These are phyloP conservation scores for Anarrhichthys ocellatus DNA, from an alignment of 2,113 vertebrate genomes.

Conservation along the genomic window DNA sequence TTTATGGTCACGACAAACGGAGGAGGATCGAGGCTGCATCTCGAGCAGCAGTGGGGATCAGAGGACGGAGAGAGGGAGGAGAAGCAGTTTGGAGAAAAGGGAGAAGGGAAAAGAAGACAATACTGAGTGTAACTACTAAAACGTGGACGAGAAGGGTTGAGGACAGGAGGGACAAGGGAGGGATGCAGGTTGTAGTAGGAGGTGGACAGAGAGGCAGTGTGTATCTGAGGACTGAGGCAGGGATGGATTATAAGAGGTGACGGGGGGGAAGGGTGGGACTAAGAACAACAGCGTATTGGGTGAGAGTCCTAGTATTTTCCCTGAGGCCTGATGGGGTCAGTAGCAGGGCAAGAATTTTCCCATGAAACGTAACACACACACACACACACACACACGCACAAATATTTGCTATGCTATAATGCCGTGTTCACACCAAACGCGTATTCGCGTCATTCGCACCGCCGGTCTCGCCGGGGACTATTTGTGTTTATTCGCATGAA, in stretches of 20 bases:
- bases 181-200: not conserved
- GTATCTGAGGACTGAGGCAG: not conserved
- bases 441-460: too few relatives aligned
- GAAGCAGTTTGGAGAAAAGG: not conserved
- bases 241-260: slow-evolving; percentile 1
- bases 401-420: too few relatives aligned
- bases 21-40: slow-evolving; percentile 50
- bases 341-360: slow-evolving; percentile 79
- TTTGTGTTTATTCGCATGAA: too few relatives aligned
- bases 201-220: not conserved
- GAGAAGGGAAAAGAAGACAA: not conserved
- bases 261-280: not conserved
- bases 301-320: slow-evolving; percentile 41
- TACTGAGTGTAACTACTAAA: too few relatives aligned
- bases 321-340: slow-evolving; percentile 56
- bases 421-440: too few relatives aligned
- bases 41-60: slow-evolving; percentile 37
- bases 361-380: slow-evolving; percentile 72
- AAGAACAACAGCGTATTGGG: slow-evolving; percentile 23
- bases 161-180: too few relatives aligned
- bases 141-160: not conserved
- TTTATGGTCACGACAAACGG: slow-evolving; percentile 79
- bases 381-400: slow-evolving; percentile 37
- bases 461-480: too few relatives aligned
- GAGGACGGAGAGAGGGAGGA: slow-evolving; percentile 26